These are phyloP conservation scores for Ammospiza maritima DNA, from an alignment of 2,797 vertebrate species.

Conservation along the genomic window DNA sequence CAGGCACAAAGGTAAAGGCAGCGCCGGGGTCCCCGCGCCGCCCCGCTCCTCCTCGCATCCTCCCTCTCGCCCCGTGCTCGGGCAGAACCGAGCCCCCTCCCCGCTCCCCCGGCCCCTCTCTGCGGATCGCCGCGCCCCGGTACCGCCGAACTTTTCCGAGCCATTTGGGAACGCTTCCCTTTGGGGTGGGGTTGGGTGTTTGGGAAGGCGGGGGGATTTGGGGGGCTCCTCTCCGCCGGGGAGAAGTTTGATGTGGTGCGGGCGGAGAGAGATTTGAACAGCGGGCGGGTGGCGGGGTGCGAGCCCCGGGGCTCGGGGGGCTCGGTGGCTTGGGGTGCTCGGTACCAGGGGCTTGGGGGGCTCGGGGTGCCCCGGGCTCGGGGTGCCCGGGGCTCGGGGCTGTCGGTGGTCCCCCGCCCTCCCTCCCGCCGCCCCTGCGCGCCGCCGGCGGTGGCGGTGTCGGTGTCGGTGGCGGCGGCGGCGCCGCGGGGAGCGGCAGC, in stretches of 20 bases:
- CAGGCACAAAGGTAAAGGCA: slow-evolving; percentile 92
- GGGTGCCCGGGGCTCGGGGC: too few relatives aligned
- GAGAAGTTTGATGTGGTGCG: not conserved
- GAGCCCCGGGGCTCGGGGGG: too few relatives aligned
- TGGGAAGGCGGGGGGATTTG: not conserved
- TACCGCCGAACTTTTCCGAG: not conserved
- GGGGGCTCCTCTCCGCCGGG: not conserved
- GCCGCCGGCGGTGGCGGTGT: not conserved
- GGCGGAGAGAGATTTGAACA: not conserved
- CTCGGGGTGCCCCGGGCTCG: too few relatives aligned
- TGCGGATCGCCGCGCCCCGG: not conserved
- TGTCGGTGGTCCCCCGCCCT: too few relatives aligned
- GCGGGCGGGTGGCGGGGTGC: not conserved
- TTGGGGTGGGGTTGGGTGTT: not conserved
- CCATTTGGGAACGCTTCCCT: not conserved
- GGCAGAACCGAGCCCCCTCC: not conserved
- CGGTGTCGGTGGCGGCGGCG: not conserved
- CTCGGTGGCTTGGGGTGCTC: too few relatives aligned
- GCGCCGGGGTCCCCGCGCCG: not conserved
- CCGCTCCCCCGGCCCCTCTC: not conserved
- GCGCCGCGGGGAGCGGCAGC: not conserved
- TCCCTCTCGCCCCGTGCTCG: not conserved
- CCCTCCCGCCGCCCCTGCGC: too few relatives aligned
- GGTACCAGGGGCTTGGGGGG: too few relatives aligned
- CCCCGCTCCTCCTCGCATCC: not conserved